These are phyloP conservation scores for Athrips mouffetella DNA, from an alignment of 2,888 invertebrate species.

Conservation along the genomic window DNA sequence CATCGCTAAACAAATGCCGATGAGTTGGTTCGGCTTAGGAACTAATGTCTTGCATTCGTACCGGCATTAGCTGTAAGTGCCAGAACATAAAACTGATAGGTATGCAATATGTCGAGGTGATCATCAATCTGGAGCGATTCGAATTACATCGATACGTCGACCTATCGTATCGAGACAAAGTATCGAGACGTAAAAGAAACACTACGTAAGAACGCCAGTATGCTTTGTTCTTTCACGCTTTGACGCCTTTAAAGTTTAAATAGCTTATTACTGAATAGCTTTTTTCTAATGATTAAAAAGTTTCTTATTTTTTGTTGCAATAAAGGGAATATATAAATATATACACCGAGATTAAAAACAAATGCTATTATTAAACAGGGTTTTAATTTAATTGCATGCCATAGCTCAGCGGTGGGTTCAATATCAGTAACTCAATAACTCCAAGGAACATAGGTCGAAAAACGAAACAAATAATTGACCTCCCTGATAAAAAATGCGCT, in stretches of 20 bases:
- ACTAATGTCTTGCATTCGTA: slow-evolving; percentile 64
- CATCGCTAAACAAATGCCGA: slow-evolving; percentile 39
- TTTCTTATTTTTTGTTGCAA: too few species aligned
- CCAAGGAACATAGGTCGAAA: too few species aligned
- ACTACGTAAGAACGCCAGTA: slow-evolving; percentile 30
- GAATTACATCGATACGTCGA: slow-evolving; percentile 41
- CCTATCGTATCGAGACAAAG: slow-evolving; percentile 31
- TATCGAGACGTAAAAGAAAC: slow-evolving; percentile 40
- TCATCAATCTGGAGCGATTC: slow-evolving; percentile 58
- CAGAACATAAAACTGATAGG: slow-evolving; percentile 73
- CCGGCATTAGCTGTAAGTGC: slow-evolving; percentile 67
- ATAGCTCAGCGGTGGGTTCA: too few species aligned
- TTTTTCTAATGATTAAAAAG: neutral
- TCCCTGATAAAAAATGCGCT: too few species aligned
- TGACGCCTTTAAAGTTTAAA: slow-evolving; percentile 28
- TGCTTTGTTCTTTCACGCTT: slow-evolving; percentile 34
- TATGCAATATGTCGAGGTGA: slow-evolving; percentile 64
- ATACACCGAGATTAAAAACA: too few species aligned
- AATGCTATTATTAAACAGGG: too few species aligned
- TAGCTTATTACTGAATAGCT: slow-evolving; percentile 19
- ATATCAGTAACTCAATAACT: too few species aligned
- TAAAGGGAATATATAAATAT: too few species aligned
- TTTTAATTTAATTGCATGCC: too few species aligned
- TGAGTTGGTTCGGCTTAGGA: slow-evolving; percentile 48
- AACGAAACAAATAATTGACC: too few species aligned